Base-by-base conservation (phyloP, 2,113 vertebrate genomes). In the Fregetta grallaria region DNA sequence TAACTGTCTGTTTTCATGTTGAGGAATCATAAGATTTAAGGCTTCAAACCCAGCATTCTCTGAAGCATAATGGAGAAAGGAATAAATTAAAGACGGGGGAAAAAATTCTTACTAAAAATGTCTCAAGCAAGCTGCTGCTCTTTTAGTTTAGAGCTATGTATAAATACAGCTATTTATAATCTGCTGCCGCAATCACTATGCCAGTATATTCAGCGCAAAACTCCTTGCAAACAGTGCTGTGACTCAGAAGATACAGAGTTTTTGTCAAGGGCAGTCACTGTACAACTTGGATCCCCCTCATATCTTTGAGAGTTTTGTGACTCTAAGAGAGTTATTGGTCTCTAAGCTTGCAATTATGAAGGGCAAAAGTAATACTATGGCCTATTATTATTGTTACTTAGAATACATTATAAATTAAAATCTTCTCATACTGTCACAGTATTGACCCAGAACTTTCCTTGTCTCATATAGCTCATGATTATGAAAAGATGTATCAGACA, bases 141-240 rank as follows among this genome's bases (percentile, higher is more conserved):
- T 94, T 96, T 96, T 94, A 90, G 70, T 92, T 96, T 80, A 87
- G 88, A 89, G 53, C 66, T 92, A 85, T 88, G 84, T 91, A 94
- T 94, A 96, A 96, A 92, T 87, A 34, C 47, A 92, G 81, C 81
- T 94, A 97, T 97, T 92, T 95, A 93, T 96, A 94, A 95, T 80
- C 94, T 95, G 66, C 86, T 96, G 79, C 63, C 88, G 91, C 78
- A 93, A 95, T 95, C 87, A 89, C 75, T 94, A 90, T 92, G 89
- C 78, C 62, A 92, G 80, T 91, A 92, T 86, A 95, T 75, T 94
- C 84, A 62, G 84, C 45, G 49, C 36, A 94, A 95, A 96, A 95
- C 26, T 90, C 75, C 89, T 89, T 62, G 17, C 38, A 91, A 95
- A 81, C 77, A 84, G 42, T 75, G 30, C 89, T 91, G 49, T 96